These are phyloP conservation scores for Malthinus flaveolus DNA, from an alignment of 2,888 invertebrate genomes.

Conservation along the genomic window DNA sequence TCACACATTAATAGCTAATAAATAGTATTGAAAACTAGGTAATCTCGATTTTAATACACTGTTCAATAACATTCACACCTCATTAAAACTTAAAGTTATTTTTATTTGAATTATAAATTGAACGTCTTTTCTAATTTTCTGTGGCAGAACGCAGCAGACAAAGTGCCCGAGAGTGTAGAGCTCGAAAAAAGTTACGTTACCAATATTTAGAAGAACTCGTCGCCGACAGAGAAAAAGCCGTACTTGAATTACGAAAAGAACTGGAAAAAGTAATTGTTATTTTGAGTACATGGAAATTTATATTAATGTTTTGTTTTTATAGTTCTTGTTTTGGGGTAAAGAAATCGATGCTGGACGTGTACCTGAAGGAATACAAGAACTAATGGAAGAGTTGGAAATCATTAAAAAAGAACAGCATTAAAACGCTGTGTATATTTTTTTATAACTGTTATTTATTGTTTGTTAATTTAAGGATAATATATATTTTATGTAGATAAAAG, in stretches of 20 bases:
- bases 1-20: too few species aligned
- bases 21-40: too few species aligned
- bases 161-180: conserved; percentile 96
- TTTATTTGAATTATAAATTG: too few species aligned
- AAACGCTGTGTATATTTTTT: background rate
- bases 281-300: too few species aligned
- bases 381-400: conserved; percentile 74
- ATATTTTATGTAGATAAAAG: background rate
- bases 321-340: conserved; percentile 80
- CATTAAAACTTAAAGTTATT: too few species aligned
- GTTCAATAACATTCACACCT: too few species aligned
- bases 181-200: conserved; percentile 93
- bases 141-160: conserved; percentile 89
- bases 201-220: conserved; percentile 96
- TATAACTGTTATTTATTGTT: conserved; percentile 7
- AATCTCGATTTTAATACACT: too few species aligned
- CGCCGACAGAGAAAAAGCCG: conserved; percentile 89
- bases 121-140: background rate
- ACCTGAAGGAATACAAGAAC: conserved; percentile 76
- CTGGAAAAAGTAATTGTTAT: conserved; percentile 87
- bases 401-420: conserved; percentile 65
- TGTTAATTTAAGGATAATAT: background rate
- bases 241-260: conserved; percentile 83
- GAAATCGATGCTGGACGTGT: conserved; percentile 80
- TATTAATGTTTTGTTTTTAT: conserved; percentile 39